Evolutionary conservation across 2,888 invertebrate genomes (phyloP), one percentile per base, ranked within the genome.

Genomic region (Nezara viridula): DNA sequence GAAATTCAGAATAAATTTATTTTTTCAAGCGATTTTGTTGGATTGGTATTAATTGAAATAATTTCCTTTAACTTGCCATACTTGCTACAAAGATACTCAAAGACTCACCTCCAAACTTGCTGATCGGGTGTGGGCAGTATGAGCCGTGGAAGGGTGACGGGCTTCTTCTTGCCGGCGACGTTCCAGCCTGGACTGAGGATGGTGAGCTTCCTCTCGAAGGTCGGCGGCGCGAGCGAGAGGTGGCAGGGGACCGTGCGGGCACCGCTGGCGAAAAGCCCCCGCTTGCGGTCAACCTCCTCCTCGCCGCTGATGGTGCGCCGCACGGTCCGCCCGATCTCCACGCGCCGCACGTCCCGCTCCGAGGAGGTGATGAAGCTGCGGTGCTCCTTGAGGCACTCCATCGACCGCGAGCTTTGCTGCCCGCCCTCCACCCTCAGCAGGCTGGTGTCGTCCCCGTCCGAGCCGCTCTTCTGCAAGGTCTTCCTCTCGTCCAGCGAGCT

Each of bases 171-270:
- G 73, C 90, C 90, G 24, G 89, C 32, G 32, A 89, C 89, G 55
- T 89, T 89, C 89, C 91, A 91, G 19, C 91, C 91, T 2, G 91
- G 91, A 89, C 94, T 92, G 44, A 93, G 94, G 37, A 94, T 93
- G 89, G 95, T 94, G 55, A 94, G 93, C 88, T 95, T 94, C 93
- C 95, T 95, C 91, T 95, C 94, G 91, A 96, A 93, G 92, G 96
- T 94, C 0, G 97, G 97, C 92, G 96, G 96, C 92, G 96, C 96
- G 0, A 96, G 96, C 91, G 97, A 97, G 90, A 97, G 93, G 90
- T 97, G 97, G 73, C 97, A 86, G n/a, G 90, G 90, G 21, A 90
- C 89, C 9, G 89, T 89, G 14, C 90, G 89, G 44, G 77, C 88
- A 0, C 85, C 85, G 14, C 32, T 40, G n/a, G 88, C 88, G 81